Percentiles rank a stretch among this genome's conserved stretches.
Evolutionary conservation across 2,797 vertebrate genomes (phyloP).

Genomic region (Argentina silus): DNA sequence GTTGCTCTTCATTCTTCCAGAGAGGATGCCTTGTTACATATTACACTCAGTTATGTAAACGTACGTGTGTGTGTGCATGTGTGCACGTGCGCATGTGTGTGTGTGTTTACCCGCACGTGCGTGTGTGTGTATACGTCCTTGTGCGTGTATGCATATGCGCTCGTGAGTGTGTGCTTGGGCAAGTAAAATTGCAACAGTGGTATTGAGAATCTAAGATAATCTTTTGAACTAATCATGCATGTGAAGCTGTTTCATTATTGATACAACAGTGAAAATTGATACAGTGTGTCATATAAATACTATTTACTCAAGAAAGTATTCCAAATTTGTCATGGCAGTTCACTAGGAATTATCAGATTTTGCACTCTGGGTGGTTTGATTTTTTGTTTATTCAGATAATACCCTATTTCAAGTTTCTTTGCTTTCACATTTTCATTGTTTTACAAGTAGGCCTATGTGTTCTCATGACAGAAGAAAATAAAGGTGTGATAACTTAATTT

Average conservation of each 20-base stretch:
- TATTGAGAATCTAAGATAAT: neutral
- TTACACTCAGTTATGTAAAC: conserved; percentile 28
- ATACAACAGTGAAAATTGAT: conserved; percentile 14
- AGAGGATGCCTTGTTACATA: conserved; percentile 40
- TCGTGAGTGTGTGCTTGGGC: neutral
- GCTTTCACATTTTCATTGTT: neutral
- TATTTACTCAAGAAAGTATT: conserved; percentile 24
- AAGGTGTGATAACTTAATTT: no score
- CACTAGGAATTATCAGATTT: conserved; percentile 44
- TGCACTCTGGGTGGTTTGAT: conserved; percentile 40
- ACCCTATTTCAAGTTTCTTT: conserved; percentile 27
- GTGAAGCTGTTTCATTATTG: neutral
- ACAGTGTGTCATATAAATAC: conserved; percentile 38
- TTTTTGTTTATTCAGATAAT: conserved; percentile 29
- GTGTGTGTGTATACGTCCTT: neutral
- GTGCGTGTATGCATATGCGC: neutral
- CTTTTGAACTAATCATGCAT: neutral
- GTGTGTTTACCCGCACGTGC: neutral
- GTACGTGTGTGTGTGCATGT: neutral
- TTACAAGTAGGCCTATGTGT: neutral
- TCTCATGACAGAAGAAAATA: neutral
- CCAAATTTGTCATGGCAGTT: conserved; percentile 20
- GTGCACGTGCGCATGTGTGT: neutral
- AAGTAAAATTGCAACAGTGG: neutral
- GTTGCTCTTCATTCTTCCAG: conserved; percentile 63